Percentiles rank a stretch among this genome's conserved stretches.
These are phyloP conservation scores for Trachelus stipa DNA, from an alignment of 2,888 invertebrate genomes.

Conservation along the genomic window DNA sequence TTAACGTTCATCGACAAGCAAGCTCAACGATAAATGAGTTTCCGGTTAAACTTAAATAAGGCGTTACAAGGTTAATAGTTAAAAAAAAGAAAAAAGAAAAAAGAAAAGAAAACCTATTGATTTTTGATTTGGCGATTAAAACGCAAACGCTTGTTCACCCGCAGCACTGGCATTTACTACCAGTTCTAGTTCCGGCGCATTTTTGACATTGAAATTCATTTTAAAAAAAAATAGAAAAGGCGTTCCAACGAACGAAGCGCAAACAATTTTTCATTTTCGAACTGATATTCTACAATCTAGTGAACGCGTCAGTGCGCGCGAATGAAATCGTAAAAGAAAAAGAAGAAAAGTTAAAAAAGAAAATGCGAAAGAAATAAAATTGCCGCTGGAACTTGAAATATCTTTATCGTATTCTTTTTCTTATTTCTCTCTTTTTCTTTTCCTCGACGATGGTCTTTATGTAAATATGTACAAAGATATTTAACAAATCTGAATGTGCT, in stretches of 20 bases:
- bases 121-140: constrained; percentile 12
- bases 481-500: constrained; percentile 52
- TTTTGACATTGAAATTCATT: neutral
- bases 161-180: neutral
- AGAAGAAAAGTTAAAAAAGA: neutral
- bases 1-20: constrained; percentile 57
- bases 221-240: neutral
- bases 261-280: neutral
- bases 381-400: constrained; percentile 49
- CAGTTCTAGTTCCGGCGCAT: neutral
- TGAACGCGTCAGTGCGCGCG: neutral
- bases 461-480: constrained; percentile 59
- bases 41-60: constrained; percentile 22
- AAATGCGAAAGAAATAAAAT: constrained; percentile 15
- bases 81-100: constrained; percentile 17
- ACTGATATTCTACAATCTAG: neutral
- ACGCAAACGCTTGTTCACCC: constrained; percentile 28
- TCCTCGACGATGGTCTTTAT: constrained; percentile 41
- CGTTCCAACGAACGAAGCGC: neutral
- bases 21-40: constrained; percentile 23
- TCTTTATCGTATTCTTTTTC: constrained; percentile 29
- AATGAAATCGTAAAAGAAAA: neutral
- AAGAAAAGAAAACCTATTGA: constrained; percentile 18
- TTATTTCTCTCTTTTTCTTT: constrained; percentile 7
- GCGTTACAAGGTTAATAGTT: constrained; percentile 14